A percentile compares a stretch with the other conserved stretches of the same genome.
phyloP scores from a whole-genome alignment of 2,888 invertebrate species.

The Hofmannophila pseudospretella region DNA sequence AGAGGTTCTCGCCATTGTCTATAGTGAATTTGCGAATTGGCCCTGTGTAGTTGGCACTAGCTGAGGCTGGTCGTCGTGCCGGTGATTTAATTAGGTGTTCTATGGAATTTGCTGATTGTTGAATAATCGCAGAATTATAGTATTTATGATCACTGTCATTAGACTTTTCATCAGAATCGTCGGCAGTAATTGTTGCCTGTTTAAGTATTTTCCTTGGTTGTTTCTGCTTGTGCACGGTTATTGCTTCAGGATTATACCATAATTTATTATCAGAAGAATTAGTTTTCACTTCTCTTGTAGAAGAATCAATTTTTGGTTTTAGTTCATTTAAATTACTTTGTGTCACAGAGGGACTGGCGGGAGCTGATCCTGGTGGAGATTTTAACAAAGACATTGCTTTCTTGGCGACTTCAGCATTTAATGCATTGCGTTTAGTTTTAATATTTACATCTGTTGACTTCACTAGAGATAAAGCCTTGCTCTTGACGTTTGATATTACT shows the following conservation, averaged over 20 bases:
- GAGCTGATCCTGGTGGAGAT: slow-evolving; percentile 51
- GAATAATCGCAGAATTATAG: slow-evolving; percentile 25
- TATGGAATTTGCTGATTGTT: slow-evolving; percentile 42
- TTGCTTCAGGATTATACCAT: slow-evolving; percentile 6
- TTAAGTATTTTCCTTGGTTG: slow-evolving; percentile 12
- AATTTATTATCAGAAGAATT: slow-evolving; percentile 3
- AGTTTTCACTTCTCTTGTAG: not conserved
- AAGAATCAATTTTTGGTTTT: slow-evolving; percentile 4
- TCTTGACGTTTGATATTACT: slow-evolving; percentile 72
- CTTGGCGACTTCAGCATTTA: slow-evolving; percentile 41
- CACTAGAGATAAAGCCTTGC: slow-evolving; percentile 70
- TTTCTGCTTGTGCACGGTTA: slow-evolving; percentile 12
- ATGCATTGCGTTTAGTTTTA: slow-evolving; percentile 33
- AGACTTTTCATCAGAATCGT: slow-evolving; percentile 32
- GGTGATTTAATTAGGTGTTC: slow-evolving; percentile 59
- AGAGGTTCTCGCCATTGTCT: slow-evolving; percentile 26
- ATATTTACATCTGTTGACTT: slow-evolving; percentile 48
- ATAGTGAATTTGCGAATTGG: slow-evolving; percentile 28
- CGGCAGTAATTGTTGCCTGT: slow-evolving; percentile 10
- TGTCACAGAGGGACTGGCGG: slow-evolving; percentile 33
- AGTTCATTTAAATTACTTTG: not conserved
- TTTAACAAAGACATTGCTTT: slow-evolving; percentile 46
- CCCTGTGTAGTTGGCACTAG: slow-evolving; percentile 32
- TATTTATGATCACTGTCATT: slow-evolving; percentile 36
- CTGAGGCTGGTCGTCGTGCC: slow-evolving; percentile 48